Evolutionary conservation across 2,797 vertebrate species (phyloP), one percentile per base, ranked within the genome.

Genomic region (Channallabes apus): DNA sequence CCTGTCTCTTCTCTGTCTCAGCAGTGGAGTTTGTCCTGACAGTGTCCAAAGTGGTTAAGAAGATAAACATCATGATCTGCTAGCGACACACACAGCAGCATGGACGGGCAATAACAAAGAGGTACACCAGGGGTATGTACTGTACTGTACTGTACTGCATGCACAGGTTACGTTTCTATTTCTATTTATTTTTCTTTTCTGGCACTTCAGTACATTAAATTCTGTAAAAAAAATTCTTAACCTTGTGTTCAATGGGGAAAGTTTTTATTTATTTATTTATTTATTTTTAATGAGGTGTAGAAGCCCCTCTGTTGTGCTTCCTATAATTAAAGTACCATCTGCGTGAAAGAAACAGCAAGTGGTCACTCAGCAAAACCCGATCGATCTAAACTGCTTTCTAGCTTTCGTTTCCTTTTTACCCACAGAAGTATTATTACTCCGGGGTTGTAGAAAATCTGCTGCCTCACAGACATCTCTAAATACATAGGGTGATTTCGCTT

Each of bases 91-190:
- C 82, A 82, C 86, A 78, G 29, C 73, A 88, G 87, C 90, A 94
- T 95, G 93, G 91, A 91, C 73, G 84, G 87, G 83, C 89, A 86
- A 89, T 94, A 94, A 91, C 89, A 91, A 91, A 86, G 91, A 90
- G 82, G 91, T 90, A 77, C 89, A 88, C 88, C 90, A 90, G 92
- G 92, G 94, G 94, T 95, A 94, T 92, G 94, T 89, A 65, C 9
- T 92, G 94, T 89, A 65, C 9, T 92, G 94, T 89, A 65, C 9
- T 92, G 94, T 89, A 65, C 9, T 14, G 3, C 35, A 62, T 18
- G 27, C 17, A 15, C 27, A 54, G 18, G 9, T 82, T 35, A 24
- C 29, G 15, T 82, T 17, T 75, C 2, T 51, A 3, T 64, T 38
- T 46, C 35, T 65, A 41, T 7, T 41, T 2, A 58, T 77, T 11